Base-by-base conservation (phyloP, 2,888 invertebrate genomes). In the Hoplodrina blanda region DNA sequence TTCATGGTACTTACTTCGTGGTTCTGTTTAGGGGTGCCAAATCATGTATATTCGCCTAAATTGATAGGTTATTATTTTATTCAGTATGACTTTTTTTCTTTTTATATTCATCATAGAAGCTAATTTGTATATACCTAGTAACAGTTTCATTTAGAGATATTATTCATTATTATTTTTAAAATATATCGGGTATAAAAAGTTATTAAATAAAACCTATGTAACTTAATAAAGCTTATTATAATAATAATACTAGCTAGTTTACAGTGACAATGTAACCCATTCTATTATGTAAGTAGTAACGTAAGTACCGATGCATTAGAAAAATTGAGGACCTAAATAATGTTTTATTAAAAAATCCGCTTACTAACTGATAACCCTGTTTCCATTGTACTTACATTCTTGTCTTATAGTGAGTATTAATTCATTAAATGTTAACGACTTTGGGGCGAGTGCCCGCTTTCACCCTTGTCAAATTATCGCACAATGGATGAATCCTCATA, bases 391-490 rank as follows among this genome's bases (percentile, higher is more conserved):
- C 80, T 74, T 75, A 85, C 83, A 86, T 87, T 88, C 84, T 85
- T 81, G 81, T 84, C 82, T 86, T 83, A 83, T 82, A 85, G 85
- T 88, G 83, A 89, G 86, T 88, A 90, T 91, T 88, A 89, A 91
- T 92, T 90, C 89, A 91, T 92, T 91, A 90, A 78, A 90, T 89
- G 89, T 85, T 83, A 85, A 83, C 88, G 87, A 91, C 89, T 89
- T 90, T 86, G 84, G 84, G 85, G 83, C 78, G 81, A 86, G 80
- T 81, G 73, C 82, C 84, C 78, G 73, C 79, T 84, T 85, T 85
- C 79, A 92, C 91, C 92, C 92, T 90, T 88, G 85, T 92, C 92
- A 92, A 87, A 89, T 89, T 87, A 88, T 82, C 84, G 78, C 75
- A 90, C 88, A 90, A 89, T 88, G 81, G 87, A 85, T 78, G 84